Conservation (phyloP, 1,140 invertebrate genomes). For the Panagrolaimus sp. region DNA sequence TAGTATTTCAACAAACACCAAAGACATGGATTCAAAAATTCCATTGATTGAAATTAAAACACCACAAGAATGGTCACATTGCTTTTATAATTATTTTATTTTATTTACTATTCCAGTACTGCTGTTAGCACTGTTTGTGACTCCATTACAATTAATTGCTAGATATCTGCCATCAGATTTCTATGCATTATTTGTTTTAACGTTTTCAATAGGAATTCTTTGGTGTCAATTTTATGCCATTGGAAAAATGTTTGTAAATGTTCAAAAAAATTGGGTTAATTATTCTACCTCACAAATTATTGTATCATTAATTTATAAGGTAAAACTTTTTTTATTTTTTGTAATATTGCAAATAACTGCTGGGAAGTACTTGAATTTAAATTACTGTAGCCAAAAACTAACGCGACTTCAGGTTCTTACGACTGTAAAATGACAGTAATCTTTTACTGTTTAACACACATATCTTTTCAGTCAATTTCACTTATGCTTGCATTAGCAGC, state of each 20-base stretch:
- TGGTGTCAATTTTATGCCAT: constrained; percentile 1
- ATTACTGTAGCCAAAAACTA: too few species aligned
- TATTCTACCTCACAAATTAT: too few species aligned
- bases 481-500: neutral
- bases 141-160: neutral
- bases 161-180: neutral
- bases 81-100: neutral
- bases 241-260: neutral
- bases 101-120: neutral
- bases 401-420: too few species aligned
- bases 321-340: neutral
- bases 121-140: neutral
- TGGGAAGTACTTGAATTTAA: too few species aligned
- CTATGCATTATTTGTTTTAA: neutral
- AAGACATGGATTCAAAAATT: too few species aligned
- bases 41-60: too few species aligned
- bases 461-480: constrained; percentile 10
- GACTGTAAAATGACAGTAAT: too few species aligned
- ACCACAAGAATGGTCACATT: too few species aligned
- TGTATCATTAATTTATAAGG: neutral
- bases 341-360: too few species aligned
- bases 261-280: neutral
- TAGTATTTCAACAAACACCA: too few species aligned
- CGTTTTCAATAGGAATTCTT: neutral
- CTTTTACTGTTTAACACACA: neutral